phyloP scores from a whole-genome alignment of 2,113 vertebrate species.

The Chloebia gouldiae region DNA sequence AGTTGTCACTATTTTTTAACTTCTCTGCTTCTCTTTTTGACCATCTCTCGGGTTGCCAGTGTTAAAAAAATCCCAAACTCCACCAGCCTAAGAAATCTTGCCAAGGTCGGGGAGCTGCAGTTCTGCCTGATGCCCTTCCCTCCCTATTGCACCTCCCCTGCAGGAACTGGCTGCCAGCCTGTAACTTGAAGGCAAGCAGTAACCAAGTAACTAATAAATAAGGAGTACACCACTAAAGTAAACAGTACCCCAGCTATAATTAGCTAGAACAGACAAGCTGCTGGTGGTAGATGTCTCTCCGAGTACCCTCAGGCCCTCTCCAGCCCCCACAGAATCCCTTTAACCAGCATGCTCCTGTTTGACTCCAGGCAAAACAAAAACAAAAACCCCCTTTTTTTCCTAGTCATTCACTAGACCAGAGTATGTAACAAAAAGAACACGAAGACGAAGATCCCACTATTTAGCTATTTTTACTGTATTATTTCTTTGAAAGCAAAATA shows the following conservation, averaged over 20 bases:
- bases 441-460: not conserved
- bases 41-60: not conserved
- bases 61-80: not conserved
- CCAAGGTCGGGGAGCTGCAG: not conserved
- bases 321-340: conserved; percentile 67
- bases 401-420: conserved; percentile 38
- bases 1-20: not conserved
- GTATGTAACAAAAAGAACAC: conserved; percentile 43
- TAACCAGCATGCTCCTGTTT: conserved; percentile 70
- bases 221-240: conserved; percentile 68
- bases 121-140: not conserved
- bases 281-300: conserved; percentile 65
- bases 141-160: conserved; percentile 25
- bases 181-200: conserved; percentile 63
- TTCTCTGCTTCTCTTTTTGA: not conserved
- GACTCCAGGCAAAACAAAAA: conserved; percentile 62
- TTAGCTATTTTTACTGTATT: conserved; percentile 10
- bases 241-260: conserved; percentile 70
- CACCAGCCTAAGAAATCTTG: not conserved
- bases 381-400: conserved; percentile 44
- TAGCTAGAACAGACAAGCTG: conserved; percentile 71
- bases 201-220: conserved; percentile 72
- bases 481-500: conserved; percentile 21
- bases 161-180: conserved; percentile 56
- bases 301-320: conserved; percentile 59